Percentiles rank a stretch among this genome's conserved stretches.
Evolutionary conservation across 2,888 invertebrate species (phyloP).

Genomic region (Pristionchus maxplancki): DNA sequence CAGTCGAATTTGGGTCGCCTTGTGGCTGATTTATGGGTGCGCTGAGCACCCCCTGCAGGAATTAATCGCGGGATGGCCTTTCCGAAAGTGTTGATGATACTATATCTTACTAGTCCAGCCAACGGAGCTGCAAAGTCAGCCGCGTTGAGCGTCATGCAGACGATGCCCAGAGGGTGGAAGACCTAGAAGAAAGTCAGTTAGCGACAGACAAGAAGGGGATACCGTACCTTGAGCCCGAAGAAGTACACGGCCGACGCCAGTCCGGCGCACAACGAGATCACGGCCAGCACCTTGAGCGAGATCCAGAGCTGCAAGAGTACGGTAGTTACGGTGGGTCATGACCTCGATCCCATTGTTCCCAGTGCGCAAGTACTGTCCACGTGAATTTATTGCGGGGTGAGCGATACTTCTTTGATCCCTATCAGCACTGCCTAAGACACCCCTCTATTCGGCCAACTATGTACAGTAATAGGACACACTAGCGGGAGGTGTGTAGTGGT

Average conservation of each 20-base stretch:
- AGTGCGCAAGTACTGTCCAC: background rate
- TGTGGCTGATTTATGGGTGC: conserved; percentile 6
- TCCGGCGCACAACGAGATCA: conserved; percentile 65
- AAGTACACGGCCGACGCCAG: conserved; percentile 69
- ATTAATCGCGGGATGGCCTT: background rate
- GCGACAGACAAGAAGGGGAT: background rate
- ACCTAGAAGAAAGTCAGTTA: conserved; percentile 55
- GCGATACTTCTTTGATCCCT: conserved; percentile 1
- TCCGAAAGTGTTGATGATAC: background rate
- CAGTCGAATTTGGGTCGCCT: background rate
- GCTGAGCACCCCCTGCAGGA: background rate
- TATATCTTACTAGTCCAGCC: conserved; percentile 83
- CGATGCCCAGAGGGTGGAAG: conserved; percentile 82
- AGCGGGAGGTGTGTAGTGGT: background rate
- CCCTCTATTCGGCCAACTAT: background rate
- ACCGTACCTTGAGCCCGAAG: conserved; percentile 68
- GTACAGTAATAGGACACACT: conserved; percentile 10
- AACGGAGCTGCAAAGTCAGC: conserved; percentile 90
- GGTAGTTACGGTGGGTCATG: background rate
- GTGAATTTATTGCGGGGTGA: background rate
- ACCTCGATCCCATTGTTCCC: background rate
- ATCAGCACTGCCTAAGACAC: background rate
- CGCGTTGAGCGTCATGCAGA: conserved; percentile 85
- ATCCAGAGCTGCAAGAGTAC: conserved; percentile 71
- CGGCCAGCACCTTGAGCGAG: conserved; percentile 70